Evolutionary conservation across 2,888 invertebrate genomes (phyloP), one percentile per base, ranked within the genome.

Genomic region (Enchytraeus crypticus): DNA sequence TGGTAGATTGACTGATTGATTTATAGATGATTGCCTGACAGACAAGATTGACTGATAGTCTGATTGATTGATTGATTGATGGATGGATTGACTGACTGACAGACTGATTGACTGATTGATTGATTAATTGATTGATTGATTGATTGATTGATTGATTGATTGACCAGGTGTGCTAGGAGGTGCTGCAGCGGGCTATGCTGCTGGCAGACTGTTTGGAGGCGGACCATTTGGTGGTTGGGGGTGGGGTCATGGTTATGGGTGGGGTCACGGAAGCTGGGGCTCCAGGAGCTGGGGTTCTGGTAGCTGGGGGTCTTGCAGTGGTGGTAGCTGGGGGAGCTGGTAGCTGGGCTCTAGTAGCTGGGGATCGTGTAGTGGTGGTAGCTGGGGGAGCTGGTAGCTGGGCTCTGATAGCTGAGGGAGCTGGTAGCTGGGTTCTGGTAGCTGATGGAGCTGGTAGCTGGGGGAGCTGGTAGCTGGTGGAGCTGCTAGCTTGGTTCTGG

Each of bases 131-230:
- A 14, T 38, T 14, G 11, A 14, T 38, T 38, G 38, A 14, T 38
- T 38, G 8, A 38, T 18, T 38, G 8, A 8, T 38, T 14, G 8
- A 14, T 38, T 38, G 8, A 38, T 38, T 38, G 8, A 8, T 8
- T 38, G 18, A 38, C n/a, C 54, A 64, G 64, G 64, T n/a, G 32
- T 62, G 1, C 23, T 63, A n/a, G 61, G 64, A 5, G 64, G 64
- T 14, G 64, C 64, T 21, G 59, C 61, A 3, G 59, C 59, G 11
- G 64, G 64, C 23, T 61, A 64, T 51, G 61, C 61, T 14, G 61
- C 64, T 33, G 56, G 64, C 27, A 53, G 56, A 32, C 54, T 64
- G 61, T 64, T 64, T 45, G 60, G 64, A 34, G 57, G 57, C 23
- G 59, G 59, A n/a, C 32, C 30, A 8, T 34, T 33, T 5, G 32